Conservation (phyloP, 2,888 invertebrate genomes). For the Philonicus albiceps region DNA sequence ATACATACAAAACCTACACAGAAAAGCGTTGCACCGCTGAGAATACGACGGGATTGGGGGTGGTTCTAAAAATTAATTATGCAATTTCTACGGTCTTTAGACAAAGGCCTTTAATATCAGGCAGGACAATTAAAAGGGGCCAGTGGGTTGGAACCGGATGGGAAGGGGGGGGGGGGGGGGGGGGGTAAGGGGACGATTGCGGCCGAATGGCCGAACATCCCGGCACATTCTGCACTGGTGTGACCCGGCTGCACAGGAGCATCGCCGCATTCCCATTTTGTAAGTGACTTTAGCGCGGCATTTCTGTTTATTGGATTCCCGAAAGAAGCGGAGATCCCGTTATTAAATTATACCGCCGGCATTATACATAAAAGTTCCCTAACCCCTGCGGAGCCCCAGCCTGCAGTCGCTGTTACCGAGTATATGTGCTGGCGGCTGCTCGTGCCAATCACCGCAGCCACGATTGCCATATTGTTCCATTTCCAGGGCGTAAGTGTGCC, state of each 20-base stretch:
- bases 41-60: neutral
- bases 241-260: neutral
- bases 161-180: neutral
- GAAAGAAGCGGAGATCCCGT: neutral
- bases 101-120: constrained; percentile 5
- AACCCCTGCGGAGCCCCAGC: neutral
- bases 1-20: neutral
- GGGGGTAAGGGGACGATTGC: too few species aligned
- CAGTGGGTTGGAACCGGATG: neutral
- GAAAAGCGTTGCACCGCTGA: neutral
- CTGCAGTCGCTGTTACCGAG: neutral
- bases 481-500: constrained; percentile 4
- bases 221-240: neutral
- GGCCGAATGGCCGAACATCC: neutral
- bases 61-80: constrained; percentile 24
- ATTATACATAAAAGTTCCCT: constrained; percentile 3
- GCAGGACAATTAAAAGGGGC: constrained; percentile 3
- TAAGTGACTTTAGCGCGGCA: neutral
- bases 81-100: constrained; percentile 1
- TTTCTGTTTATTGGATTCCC: neutral
- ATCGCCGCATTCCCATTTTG: neutral
- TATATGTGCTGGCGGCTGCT: neutral
- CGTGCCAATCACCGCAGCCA: constrained; percentile 34
- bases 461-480: constrained; percentile 24
- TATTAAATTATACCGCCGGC: neutral